phyloP scores from a whole-genome alignment of 1,140 invertebrate genomes.

The Globodera ellingtonae region DNA sequence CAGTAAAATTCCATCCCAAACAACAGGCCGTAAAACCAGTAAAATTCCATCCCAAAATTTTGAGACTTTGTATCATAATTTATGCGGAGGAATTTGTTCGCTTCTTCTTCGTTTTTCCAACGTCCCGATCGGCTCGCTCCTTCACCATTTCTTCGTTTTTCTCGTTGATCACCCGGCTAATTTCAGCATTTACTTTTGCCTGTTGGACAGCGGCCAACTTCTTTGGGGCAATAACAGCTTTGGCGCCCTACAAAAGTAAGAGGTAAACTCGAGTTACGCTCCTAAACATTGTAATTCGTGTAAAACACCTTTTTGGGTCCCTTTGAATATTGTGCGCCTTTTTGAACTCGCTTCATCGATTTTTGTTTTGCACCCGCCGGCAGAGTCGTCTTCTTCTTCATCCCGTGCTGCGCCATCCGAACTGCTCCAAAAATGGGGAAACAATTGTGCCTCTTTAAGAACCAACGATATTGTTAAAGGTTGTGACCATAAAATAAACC shows the following conservation, averaged over 20 bases:
- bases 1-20: too few species aligned
- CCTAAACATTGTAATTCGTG: neutral
- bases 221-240: slow-evolving; percentile 23
- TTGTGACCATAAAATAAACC: neutral
- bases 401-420: slow-evolving; percentile 50
- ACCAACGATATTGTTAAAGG: neutral
- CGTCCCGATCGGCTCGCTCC: slow-evolving; percentile 43
- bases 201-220: slow-evolving; percentile 23
- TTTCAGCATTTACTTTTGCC: slow-evolving; percentile 46
- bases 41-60: too few species aligned
- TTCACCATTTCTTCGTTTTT: slow-evolving; percentile 55
- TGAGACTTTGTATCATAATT: too few species aligned
- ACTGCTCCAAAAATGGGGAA: neutral
- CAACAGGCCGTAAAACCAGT: too few species aligned
- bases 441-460: neutral
- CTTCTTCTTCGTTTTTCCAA: slow-evolving; percentile 35
- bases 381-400: slow-evolving; percentile 48
- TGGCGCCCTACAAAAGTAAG: slow-evolving; percentile 2
- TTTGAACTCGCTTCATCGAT: slow-evolving; percentile 39
- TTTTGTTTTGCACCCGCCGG: slow-evolving; percentile 52
- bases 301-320: slow-evolving; percentile 39
- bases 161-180: slow-evolving; percentile 51
- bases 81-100: neutral
- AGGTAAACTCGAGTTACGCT: neutral
- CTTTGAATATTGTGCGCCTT: slow-evolving; percentile 26